A percentile compares a stretch with the other conserved stretches of the same genome.
Evolutionary conservation across 2,797 vertebrate genomes (phyloP).

Genomic region (Parotocinclus haroldoi): DNA sequence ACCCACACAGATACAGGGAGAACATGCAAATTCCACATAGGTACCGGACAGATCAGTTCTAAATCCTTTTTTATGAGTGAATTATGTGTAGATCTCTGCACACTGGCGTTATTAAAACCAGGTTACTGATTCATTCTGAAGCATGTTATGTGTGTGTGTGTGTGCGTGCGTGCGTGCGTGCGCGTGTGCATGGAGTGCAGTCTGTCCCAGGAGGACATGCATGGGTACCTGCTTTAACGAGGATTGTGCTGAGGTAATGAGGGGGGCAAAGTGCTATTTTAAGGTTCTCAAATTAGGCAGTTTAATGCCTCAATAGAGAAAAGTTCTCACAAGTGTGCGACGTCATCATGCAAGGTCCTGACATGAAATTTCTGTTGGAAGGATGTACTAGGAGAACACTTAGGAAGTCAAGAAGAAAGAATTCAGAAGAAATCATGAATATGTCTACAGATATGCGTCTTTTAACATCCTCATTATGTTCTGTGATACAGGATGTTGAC

Average conservation of each 20-base stretch:
- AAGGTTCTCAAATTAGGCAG: constrained; percentile 50
- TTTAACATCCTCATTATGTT: too few species aligned
- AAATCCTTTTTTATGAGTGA: too few species aligned
- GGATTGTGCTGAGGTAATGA: constrained; percentile 44
- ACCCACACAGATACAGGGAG: too few species aligned
- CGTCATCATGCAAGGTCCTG: constrained; percentile 5
- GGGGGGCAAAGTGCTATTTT: constrained; percentile 42
- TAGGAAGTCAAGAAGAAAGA: too few species aligned
- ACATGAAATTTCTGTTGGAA: neutral
- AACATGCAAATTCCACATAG: too few species aligned
- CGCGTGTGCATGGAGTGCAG: neutral
- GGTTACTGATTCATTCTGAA: constrained; percentile 10
- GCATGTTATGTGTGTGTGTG: neutral
- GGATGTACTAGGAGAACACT: neutral
- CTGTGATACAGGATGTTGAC: too few species aligned
- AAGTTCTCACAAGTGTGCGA: constrained; percentile 33
- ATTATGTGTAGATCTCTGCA: too few species aligned
- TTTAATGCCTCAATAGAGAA: constrained; percentile 43
- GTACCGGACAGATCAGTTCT: too few species aligned
- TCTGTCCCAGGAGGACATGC: constrained; percentile 33
- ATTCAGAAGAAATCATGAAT: too few species aligned
- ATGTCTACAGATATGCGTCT: too few species aligned
- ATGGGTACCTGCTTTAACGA: constrained; percentile 46
- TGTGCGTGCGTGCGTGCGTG: neutral
- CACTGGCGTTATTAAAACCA: neutral